Percentiles rank a stretch among this genome's conserved stretches.
phyloP scores from a whole-genome alignment of 2,888 invertebrate species.

The Rhopalosiphum nymphaeae region DNA sequence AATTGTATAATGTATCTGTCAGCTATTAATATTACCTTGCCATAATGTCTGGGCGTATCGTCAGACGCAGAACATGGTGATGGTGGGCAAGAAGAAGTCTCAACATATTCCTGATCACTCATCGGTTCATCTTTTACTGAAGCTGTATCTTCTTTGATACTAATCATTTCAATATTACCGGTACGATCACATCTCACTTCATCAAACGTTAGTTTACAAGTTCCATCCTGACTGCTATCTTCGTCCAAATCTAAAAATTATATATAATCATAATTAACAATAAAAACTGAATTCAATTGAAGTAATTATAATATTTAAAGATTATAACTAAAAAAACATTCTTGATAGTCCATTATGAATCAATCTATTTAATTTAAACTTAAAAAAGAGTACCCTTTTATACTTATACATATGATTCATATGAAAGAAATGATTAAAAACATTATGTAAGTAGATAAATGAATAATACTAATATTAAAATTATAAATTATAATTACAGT shows the following conservation, averaged over 20 bases:
- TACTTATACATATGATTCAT: no score
- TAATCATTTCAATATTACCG: slow-evolving; percentile 71
- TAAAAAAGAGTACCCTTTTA: not conserved
- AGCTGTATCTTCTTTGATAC: slow-evolving; percentile 69
- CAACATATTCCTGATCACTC: slow-evolving; percentile 74
- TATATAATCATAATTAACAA: not conserved
- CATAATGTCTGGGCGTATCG: slow-evolving; percentile 51
- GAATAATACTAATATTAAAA: no score
- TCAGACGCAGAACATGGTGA: slow-evolving; percentile 69
- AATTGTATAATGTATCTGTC: not conserved
- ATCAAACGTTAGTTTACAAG: slow-evolving; percentile 76
- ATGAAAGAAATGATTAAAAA: not conserved
- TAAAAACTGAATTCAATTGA: not conserved
- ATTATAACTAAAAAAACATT: no score
- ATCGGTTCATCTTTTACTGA: slow-evolving; percentile 79
- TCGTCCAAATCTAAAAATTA: slow-evolving; percentile 84
- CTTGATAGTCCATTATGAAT: not conserved
- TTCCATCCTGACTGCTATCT: slow-evolving; percentile 87
- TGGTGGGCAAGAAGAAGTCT: slow-evolving; percentile 79
- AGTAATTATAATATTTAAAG: no score
- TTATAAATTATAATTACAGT: no score
- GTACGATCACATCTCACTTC: slow-evolving; percentile 68
- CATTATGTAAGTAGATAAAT: not conserved
- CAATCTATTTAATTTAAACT: not conserved
- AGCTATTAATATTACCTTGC: slow-evolving; percentile 29